Evolutionary conservation across 2,113 vertebrate species (phyloP), one percentile per base, ranked within the genome.

Genomic region (Indri indri): DNA sequence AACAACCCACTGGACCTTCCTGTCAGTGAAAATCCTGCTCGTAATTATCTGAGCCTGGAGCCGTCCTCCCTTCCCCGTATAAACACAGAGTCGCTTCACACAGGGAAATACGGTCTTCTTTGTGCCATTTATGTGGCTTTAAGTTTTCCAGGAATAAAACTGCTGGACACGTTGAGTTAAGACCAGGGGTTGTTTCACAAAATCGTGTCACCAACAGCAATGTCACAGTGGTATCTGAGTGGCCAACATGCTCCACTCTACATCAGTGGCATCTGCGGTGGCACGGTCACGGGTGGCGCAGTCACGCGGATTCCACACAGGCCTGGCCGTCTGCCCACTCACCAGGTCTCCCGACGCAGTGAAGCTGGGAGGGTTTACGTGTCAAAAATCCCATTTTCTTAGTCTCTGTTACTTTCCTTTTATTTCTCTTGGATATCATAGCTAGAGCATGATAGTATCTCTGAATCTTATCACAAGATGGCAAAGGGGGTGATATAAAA

Each of bases 251-350:
- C 59, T 68, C 47, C 0, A 6, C 91, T 11, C 0, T 4, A 16
- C 1, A 37, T 1, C 8, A 18, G 4, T 2, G 54, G 37, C 37
- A 23, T 6, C 52, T 5, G 2, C 1, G 50, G 8, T 7, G 25
- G 42, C 30, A 32, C 59, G 27, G 30, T 65, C 63, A 63, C 61
- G 0, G 25, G 25, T 74, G 6, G 8, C 68, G 17, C 27, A 5
- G 6, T 6, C 12, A 40, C 47, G 16, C 0, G 4, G 30, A n/a
- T 7, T 3, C 88, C 20, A 8, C n/a, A 17, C 47, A 54, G 47
- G 22, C 8, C 65, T 20, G 45, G 74, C 8, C 74, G 34, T 13
- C 74, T 50, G 30, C 30, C 74, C 45, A 34, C 74, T 10, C 30
- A 45, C 5, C 42, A 17, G 16, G 14, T 22, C 76, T 79, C 47